Evolutionary conservation across 2,797 vertebrate genomes (phyloP).

Genomic region (Sternarchorhynchus goeldii): DNA sequence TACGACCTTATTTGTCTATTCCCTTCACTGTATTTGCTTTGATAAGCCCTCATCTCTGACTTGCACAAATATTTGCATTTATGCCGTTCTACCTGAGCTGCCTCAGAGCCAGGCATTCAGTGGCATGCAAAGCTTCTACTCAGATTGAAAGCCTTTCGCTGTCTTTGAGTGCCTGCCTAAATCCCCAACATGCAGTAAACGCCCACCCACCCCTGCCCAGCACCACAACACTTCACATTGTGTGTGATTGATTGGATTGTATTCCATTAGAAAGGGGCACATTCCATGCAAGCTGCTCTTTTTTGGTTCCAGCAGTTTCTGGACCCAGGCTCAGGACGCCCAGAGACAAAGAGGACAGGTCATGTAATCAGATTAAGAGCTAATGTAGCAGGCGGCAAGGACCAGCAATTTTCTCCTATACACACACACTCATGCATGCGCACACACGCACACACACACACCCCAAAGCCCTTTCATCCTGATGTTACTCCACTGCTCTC

Average conservation of each 20-base stretch:
- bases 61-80: conserved; percentile 47
- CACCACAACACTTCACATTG: conserved; percentile 46
- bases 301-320: conserved; percentile 68
- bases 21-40: conserved; percentile 71
- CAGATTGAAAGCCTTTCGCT: conserved; percentile 74
- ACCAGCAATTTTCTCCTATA: conserved; percentile 56
- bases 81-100: conserved; percentile 39
- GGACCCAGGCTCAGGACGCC: conserved; percentile 56
- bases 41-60: conserved; percentile 70
- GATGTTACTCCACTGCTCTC: conserved; percentile 41
- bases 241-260: conserved; percentile 75
- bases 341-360: conserved; percentile 50
- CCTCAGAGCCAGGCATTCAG: conserved; percentile 61
- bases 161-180: conserved; percentile 63
- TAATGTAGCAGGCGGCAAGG: conserved; percentile 67
- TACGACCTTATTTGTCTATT: conserved; percentile 64
- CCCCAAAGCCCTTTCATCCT: conserved; percentile 43
- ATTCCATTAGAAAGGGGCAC: conserved; percentile 64
- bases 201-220: conserved; percentile 48
- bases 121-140: conserved; percentile 67
- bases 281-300: conserved; percentile 76
- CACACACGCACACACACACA: conserved; percentile 14
- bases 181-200: conserved; percentile 43
- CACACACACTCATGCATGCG: no score
- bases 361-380: conserved; percentile 74